A percentile compares a stretch with the other conserved stretches of the same genome.
Evolutionary conservation across 1,140 invertebrate species (phyloP).

Genomic region (Trinorchestia longiramus): DNA sequence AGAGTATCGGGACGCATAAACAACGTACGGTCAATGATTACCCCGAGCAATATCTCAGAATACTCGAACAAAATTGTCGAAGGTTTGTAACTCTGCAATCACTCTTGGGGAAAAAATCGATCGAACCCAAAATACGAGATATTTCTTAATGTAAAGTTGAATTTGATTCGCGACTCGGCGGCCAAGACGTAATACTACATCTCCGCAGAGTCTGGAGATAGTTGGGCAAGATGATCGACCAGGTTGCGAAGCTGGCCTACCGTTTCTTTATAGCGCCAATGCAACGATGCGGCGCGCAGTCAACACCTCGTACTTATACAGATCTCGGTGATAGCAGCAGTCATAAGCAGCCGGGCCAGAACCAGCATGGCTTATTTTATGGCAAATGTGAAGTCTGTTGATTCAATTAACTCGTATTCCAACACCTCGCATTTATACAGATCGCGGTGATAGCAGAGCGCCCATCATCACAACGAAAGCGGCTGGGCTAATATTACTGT

Average conservation of each 20-base stretch:
- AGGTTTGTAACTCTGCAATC: conserved; percentile 7
- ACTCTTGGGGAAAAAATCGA: neutral
- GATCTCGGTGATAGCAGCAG: conserved; percentile 26
- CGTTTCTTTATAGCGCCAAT: conserved; percentile 39
- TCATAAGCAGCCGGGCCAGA: neutral
- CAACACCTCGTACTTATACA: conserved; percentile 51
- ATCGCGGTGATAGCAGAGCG: neutral
- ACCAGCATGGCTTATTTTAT: neutral
- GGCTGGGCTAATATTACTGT: neutral
- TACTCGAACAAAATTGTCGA: conserved; percentile 1
- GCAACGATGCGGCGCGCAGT: neutral
- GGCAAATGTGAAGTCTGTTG: neutral
- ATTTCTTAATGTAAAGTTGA: conserved; percentile 10
- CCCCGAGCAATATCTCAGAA: neutral
- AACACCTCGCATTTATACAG: neutral
- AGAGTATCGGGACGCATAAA: neutral
- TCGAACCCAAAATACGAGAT: conserved; percentile 7
- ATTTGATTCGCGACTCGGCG: neutral
- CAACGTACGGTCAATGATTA: neutral
- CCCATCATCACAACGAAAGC: neutral
- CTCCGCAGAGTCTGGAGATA: neutral
- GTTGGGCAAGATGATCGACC: neutral
- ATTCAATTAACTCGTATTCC: neutral
- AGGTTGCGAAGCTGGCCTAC: neutral
- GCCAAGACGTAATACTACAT: neutral